phyloP scores from a whole-genome alignment of 1,140 invertebrate species.

The Homarus americanus region DNA sequence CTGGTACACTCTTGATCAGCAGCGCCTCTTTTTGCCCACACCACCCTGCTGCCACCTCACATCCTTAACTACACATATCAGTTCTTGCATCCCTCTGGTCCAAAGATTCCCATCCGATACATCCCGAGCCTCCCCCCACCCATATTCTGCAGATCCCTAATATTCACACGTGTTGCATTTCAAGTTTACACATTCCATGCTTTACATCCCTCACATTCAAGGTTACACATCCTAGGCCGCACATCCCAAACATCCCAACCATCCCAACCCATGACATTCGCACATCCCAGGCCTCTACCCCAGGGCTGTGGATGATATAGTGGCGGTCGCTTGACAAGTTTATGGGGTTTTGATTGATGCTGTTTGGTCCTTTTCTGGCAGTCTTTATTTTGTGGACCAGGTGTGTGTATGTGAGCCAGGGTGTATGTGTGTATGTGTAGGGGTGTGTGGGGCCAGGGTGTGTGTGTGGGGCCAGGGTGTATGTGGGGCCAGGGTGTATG shows the following conservation, averaged over 20 bases:
- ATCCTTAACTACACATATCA: no score
- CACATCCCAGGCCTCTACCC: not conserved
- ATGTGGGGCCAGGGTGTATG: not conserved
- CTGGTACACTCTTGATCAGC: no score
- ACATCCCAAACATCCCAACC: not conserved
- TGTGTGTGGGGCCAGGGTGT: not conserved
- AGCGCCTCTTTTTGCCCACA: no score
- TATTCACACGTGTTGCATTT: not conserved
- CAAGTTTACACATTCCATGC: not conserved
- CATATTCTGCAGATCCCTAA: not conserved
- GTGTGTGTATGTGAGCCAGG: no score
- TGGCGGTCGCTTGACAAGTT: constrained; percentile 37
- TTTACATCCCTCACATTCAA: not conserved
- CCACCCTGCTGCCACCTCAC: no score
- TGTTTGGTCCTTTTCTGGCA: constrained; percentile 40
- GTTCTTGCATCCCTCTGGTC: no score
- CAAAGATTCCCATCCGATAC: no score
- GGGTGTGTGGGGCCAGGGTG: not conserved
- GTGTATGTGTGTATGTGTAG: no score
- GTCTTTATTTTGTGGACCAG: constrained; percentile 51
- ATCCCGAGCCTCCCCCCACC: no score
- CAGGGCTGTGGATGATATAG: constrained; percentile 23
- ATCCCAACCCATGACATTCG: not conserved
- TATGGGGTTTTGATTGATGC: constrained; percentile 61
- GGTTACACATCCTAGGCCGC: not conserved